Conservation (phyloP, 2,797 vertebrate genomes). For the Onychomys torridus region DNA sequence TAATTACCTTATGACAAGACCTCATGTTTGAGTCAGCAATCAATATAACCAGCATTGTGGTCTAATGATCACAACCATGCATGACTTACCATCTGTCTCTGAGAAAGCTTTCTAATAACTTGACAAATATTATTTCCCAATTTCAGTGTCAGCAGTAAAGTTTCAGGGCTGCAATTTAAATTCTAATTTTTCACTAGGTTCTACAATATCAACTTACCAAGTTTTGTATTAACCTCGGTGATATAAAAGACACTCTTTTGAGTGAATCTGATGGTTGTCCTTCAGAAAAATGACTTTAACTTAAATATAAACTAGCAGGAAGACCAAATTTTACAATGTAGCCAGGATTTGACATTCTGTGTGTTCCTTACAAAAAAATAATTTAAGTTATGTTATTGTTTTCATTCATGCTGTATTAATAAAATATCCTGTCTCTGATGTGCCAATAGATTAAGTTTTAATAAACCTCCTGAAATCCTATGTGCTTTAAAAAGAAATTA, state of each 20-base stretch:
- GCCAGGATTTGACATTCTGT: background rate
- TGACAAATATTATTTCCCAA: constrained; percentile 60
- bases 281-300: constrained; percentile 57
- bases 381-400: background rate
- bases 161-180: constrained; percentile 54
- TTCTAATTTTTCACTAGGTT: constrained; percentile 54
- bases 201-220: constrained; percentile 62
- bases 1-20: constrained; percentile 11
- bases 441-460: background rate
- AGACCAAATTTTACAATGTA: constrained; percentile 41
- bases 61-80: constrained; percentile 32
- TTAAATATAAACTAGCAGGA: background rate
- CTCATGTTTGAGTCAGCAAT: constrained; percentile 60
- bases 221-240: constrained; percentile 34
- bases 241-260: constrained; percentile 47
- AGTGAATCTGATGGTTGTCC: constrained; percentile 27
- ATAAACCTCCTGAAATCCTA: background rate
- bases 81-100: constrained; percentile 47
- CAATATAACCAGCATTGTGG: constrained; percentile 34
- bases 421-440: background rate
- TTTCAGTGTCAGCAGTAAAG: constrained; percentile 61
- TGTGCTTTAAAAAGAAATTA: background rate
- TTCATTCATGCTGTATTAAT: constrained; percentile 5
- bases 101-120: constrained; percentile 68
- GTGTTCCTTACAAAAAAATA: background rate